These are phyloP conservation scores for Brachionus plicatilis DNA, from an alignment of 1,140 invertebrate species.

Conservation along the genomic window DNA sequence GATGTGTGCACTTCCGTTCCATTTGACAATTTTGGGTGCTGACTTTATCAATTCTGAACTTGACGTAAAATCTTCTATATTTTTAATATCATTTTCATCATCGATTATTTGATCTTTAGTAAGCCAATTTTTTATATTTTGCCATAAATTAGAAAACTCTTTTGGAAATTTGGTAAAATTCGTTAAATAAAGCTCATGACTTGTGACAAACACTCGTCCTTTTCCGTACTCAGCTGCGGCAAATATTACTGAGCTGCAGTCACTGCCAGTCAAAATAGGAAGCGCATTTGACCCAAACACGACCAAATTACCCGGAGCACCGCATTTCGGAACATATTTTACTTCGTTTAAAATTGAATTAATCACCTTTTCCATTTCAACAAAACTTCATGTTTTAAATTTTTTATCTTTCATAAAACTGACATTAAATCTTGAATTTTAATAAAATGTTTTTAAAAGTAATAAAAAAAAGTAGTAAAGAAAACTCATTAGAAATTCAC, in stretches of 20 bases:
- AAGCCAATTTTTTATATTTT: slow-evolving; percentile 30
- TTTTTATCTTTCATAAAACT: slow-evolving; percentile 16
- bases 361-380: neutral
- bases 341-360: neutral
- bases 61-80: neutral
- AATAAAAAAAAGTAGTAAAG: neutral
- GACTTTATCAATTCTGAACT: neutral
- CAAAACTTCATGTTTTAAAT: neutral
- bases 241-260: slow-evolving; percentile 11
- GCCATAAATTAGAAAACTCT: neutral
- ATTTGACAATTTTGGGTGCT: neutral
- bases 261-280: slow-evolving; percentile 8
- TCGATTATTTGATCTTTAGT: neutral
- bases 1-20: neutral
- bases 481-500: neutral
- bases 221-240: neutral
- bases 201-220: slow-evolving; percentile 14
- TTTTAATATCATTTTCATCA: neutral
- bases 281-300: neutral
- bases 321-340: slow-evolving; percentile 21
- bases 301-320: neutral
- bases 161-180: neutral
- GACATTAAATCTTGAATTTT: neutral
- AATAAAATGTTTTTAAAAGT: neutral
- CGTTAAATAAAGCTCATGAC: neutral